Conservation (phyloP, 2,888 invertebrate species). For the Drosophila prostipennis region DNA sequence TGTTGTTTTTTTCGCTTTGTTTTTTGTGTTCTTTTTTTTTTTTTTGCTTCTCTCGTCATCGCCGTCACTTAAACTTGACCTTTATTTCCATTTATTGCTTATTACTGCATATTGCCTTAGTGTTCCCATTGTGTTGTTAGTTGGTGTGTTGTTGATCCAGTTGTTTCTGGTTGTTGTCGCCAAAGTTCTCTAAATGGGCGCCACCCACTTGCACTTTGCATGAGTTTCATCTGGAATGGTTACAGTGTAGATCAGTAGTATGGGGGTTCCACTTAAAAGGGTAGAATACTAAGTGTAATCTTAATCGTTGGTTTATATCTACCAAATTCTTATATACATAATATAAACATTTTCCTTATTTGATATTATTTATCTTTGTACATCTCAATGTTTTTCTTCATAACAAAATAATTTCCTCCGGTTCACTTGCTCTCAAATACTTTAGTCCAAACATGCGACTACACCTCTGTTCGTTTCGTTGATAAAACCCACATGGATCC, state of each 20-base stretch:
- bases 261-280: too few species aligned
- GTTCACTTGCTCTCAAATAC: not conserved
- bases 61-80: constrained; percentile 71
- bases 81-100: constrained; percentile 74
- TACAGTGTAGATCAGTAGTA: not conserved
- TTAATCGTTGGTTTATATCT: too few species aligned
- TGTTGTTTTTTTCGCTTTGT: constrained; percentile 10
- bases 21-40: constrained; percentile 4
- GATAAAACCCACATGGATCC: constrained; percentile 21
- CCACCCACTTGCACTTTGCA: constrained; percentile 25
- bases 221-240: not conserved
- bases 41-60: constrained; percentile 25
- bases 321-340: too few species aligned
- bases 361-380: not conserved
- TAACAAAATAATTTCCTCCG: not conserved
- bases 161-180: constrained; percentile 41
- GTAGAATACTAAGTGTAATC: too few species aligned
- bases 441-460: not conserved
- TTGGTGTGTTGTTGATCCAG: constrained; percentile 28
- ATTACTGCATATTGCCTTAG: constrained; percentile 59
- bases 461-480: constrained; percentile 1
- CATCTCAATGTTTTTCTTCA: not conserved
- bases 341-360: not conserved
- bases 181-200: constrained; percentile 52
- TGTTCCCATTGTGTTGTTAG: constrained; percentile 43